A percentile compares a stretch with the other conserved stretches of the same genome.
These are phyloP conservation scores for Megalurothrips usitatus DNA, from an alignment of 2,888 invertebrate genomes.

Conservation along the genomic window DNA sequence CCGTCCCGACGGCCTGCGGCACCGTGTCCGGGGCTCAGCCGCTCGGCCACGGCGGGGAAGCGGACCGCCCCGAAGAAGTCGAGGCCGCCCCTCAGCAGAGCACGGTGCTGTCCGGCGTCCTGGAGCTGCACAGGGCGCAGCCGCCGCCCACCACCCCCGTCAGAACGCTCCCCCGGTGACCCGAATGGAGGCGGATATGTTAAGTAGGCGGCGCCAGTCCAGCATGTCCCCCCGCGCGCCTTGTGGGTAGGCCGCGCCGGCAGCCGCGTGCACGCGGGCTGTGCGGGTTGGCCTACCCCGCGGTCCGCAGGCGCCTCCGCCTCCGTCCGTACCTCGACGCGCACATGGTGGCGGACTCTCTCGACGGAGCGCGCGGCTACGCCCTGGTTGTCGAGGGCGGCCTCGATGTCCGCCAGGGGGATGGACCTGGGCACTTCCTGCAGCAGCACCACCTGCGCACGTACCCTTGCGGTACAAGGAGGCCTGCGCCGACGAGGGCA, in stretches of 20 bases:
- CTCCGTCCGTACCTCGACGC: conserved; percentile 45
- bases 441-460: conserved; percentile 40
- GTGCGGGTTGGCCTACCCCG: too few species aligned
- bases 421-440: conserved; percentile 53
- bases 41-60: conserved; percentile 47
- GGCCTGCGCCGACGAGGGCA: neutral
- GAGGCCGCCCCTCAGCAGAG: conserved; percentile 49
- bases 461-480: neutral
- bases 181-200: too few species aligned
- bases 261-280: too few species aligned
- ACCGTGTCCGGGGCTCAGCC: conserved; percentile 31
- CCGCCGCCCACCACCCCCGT: too few species aligned
- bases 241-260: too few species aligned
- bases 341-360: conserved; percentile 46
- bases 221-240: too few species aligned
- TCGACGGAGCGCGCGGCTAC: conserved; percentile 47
- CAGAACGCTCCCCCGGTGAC: too few species aligned
- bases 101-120: conserved; percentile 48
- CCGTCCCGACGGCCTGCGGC: neutral
- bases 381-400: conserved; percentile 48
- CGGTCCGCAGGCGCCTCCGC: too few species aligned
- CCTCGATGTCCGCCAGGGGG: conserved; percentile 48
- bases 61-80: conserved; percentile 51
- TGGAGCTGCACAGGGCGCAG: conserved; percentile 45
- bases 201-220: too few species aligned